A percentile compares a stretch with the other conserved stretches of the same genome.
phyloP scores from a whole-genome alignment of 2,113 vertebrate genomes.

The Lagenorhynchus albirostris region DNA sequence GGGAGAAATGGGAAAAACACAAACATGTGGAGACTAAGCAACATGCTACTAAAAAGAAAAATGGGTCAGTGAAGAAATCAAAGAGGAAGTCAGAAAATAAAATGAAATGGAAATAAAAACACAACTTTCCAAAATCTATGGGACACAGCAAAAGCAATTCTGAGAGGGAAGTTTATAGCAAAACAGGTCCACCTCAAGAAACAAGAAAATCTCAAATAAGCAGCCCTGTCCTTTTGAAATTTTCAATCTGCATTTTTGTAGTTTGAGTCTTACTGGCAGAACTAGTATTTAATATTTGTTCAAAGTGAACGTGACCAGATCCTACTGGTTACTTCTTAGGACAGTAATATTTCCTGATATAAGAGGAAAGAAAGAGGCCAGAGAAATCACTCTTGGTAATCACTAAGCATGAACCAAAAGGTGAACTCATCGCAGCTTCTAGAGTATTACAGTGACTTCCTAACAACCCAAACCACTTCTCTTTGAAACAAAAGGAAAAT shows the following conservation, averaged over 20 bases:
- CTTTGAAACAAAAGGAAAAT: slow-evolving; percentile 4
- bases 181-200: neutral
- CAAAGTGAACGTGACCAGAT: neutral
- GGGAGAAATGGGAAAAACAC: neutral
- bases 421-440: neutral
- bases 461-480: neutral
- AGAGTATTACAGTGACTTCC: neutral
- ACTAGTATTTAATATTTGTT: neutral
- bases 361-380: too few species aligned
- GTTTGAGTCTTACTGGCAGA: neutral
- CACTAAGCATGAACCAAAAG: neutral
- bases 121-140: neutral
- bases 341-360: neutral
- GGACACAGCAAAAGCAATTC: neutral
- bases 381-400: neutral
- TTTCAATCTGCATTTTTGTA: neutral
- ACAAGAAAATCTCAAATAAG: neutral
- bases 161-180: neutral
- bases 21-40: neutral
- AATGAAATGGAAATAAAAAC: neutral
- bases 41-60: neutral
- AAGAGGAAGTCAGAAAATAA: neutral
- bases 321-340: neutral
- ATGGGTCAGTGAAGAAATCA: neutral
- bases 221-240: neutral